phyloP scores from a whole-genome alignment of 2,113 vertebrate genomes.

The Strix aluco region DNA sequence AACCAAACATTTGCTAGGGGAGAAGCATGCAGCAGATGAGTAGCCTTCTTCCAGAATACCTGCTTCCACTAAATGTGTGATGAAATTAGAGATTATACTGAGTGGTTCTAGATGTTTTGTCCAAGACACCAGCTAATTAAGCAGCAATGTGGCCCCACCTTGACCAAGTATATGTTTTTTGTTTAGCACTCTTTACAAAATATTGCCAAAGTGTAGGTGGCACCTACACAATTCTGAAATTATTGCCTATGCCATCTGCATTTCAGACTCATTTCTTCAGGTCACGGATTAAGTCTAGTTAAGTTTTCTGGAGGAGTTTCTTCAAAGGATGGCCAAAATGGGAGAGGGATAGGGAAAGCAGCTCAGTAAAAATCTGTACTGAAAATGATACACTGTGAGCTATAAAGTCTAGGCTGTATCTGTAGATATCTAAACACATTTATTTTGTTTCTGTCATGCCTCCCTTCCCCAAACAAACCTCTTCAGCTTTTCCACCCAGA shows the following conservation, averaged over 20 bases:
- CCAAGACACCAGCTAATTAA: background rate
- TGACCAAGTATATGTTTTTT: background rate
- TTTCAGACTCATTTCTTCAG: background rate
- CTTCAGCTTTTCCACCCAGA: background rate
- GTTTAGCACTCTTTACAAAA: background rate
- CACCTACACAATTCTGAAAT: background rate
- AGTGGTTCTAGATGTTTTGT: background rate
- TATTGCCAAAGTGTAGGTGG: background rate
- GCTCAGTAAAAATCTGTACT: background rate
- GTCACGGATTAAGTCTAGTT: background rate
- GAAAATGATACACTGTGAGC: background rate
- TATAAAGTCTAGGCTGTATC: background rate
- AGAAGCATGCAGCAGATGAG: background rate
- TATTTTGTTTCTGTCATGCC: background rate
- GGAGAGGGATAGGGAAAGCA: background rate
- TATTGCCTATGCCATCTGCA: background rate
- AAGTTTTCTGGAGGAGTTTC: background rate
- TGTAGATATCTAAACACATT: background rate
- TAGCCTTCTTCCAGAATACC: background rate
- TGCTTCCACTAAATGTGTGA: background rate
- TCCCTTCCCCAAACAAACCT: background rate
- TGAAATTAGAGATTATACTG: background rate
- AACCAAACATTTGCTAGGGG: constrained; percentile 9
- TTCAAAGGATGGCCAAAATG: background rate
- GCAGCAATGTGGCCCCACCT: background rate